Percentiles rank a stretch among this genome's conserved stretches.
Evolutionary conservation across 2,888 invertebrate species (phyloP).

Genomic region (Polietes domitor): DNA sequence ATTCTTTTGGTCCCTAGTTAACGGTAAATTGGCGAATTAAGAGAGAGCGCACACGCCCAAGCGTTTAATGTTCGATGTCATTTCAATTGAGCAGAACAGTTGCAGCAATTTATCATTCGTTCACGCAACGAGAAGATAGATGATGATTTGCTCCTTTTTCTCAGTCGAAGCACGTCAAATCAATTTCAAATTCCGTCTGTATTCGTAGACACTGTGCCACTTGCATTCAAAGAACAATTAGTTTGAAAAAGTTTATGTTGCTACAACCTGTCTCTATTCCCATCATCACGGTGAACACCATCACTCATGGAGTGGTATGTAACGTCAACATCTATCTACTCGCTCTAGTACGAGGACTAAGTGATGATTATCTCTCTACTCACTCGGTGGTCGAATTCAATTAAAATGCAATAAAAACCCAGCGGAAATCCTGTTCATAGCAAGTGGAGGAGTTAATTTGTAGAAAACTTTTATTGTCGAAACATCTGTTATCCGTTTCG

Average conservation of each 20-base stretch:
- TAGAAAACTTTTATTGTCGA: constrained; percentile 20
- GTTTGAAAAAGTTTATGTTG: constrained; percentile 46
- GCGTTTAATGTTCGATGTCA: constrained; percentile 65
- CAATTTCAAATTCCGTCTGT: constrained; percentile 10
- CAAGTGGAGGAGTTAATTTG: constrained; percentile 7
- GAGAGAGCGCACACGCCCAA: constrained; percentile 21
- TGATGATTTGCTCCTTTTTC: constrained; percentile 2
- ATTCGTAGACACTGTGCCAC: background rate
- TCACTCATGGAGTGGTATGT: background rate
- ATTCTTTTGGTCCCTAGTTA: constrained; percentile 59
- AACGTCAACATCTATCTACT: background rate
- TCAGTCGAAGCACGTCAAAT: constrained; percentile 7
- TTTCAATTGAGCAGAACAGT: background rate
- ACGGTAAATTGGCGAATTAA: constrained; percentile 50
- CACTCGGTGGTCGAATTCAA: background rate
- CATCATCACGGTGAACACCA: constrained; percentile 42
- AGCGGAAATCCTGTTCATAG: background rate
- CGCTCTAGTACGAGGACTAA: background rate
- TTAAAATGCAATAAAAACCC: constrained; percentile 42
- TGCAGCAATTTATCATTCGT: constrained; percentile 28
- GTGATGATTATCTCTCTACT: background rate
- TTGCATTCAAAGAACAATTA: constrained; percentile 31
- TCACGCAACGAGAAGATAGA: background rate
- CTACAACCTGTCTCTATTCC: constrained; percentile 55
- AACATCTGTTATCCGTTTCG: constrained; percentile 36